Base-by-base conservation (phyloP, 1,140 invertebrate species). In the Sycophila sp. region DNA sequence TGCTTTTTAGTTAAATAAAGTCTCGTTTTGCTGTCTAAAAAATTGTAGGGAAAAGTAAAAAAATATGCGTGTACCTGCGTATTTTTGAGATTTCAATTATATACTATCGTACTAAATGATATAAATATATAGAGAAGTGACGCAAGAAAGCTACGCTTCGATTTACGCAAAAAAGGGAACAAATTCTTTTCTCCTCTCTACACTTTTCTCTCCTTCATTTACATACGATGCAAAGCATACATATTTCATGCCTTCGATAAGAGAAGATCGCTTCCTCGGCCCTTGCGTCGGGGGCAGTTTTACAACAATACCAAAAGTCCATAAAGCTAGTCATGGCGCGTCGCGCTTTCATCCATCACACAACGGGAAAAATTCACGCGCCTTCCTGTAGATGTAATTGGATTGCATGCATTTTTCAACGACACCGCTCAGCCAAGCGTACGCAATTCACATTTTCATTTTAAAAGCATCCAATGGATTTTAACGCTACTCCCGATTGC, bases 121-220 rank as follows among this genome's bases (percentile, higher is more conserved):
- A 26, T 36, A 59, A 59, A 51, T 53, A 60, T 38, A 47, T 42
- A 42, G 17, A 45, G 36, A 62, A 62, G 49, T 64, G 36, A 53
- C 19, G 28, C 56, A 42, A 40, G 1, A 40, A 55, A 17, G 68
- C 49, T 40, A 38, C 32, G 58, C 56, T 60, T 69, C 67, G 56
- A 69, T 64, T 47, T 70, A 64, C 38, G 68, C 68, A 55, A 70
- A 70, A n/a, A 70, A 30, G 68, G 68, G 68, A 70, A 70, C 68
- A 70, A 70, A 63, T 69, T 62, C 30, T 64, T 56, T 63, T 56
- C 59, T 70, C 30, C 51, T 63, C 59, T 64, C 67, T 69, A 59
- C 28, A 53, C 49, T 42, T 53, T 34, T 62, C 58, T 53, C 32
- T 51, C 24, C 38, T 60, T 40, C 58, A 53, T 34, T 69, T 10